phyloP scores from a whole-genome alignment of 2,797 vertebrate genomes.

The Sitta carolinensis region DNA sequence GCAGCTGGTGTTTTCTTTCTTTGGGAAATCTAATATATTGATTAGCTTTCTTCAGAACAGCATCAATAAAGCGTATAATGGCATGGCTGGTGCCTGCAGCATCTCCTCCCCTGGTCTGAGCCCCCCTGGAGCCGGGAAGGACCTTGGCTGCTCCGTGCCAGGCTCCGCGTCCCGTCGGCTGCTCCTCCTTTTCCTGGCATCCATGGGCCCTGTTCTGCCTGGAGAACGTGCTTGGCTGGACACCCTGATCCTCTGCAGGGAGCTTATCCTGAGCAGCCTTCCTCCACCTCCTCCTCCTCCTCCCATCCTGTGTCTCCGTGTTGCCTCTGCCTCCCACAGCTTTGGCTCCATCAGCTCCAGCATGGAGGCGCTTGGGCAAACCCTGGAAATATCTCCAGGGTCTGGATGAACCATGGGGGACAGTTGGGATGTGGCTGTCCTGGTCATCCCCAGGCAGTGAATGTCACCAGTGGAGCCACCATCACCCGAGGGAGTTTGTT shows the following conservation, averaged over 20 bases:
- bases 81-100: conserved; percentile 62
- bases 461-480: not conserved
- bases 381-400: not conserved
- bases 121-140: conserved; percentile 48
- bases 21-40: conserved; percentile 77
- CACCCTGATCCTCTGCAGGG: not conserved
- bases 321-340: fast-evolving
- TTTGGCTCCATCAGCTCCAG: not conserved
- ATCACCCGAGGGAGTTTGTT: fast-evolving
- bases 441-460: no score
- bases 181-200: conserved; percentile 46
- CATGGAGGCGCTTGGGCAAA: not conserved
- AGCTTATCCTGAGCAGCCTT: not conserved
- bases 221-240: not conserved
- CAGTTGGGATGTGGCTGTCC: fast-evolving
- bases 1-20: conserved; percentile 73
- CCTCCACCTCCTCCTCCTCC: not conserved
- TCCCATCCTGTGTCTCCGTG: fast-evolving
- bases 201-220: not conserved
- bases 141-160: not conserved
- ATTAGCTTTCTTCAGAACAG: conserved; percentile 76
- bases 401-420: fast-evolving
- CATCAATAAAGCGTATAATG: conserved; percentile 73
- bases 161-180: not conserved
- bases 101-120: conserved; percentile 58